Conservation (phyloP, 2,113 vertebrate genomes). For the Proteles cristata region DNA sequence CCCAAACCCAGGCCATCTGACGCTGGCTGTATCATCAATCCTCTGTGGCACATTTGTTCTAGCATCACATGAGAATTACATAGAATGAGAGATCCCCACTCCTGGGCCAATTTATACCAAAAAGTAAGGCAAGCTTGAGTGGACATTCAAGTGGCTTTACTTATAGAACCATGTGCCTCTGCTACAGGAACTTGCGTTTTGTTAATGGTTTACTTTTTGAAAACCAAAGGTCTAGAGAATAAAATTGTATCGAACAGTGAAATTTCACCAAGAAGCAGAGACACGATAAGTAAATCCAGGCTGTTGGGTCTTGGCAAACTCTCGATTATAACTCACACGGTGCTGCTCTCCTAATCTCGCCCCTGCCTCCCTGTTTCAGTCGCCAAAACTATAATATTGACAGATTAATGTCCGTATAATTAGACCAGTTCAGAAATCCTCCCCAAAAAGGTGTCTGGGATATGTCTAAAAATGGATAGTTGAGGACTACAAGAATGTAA, state of each 20-base stretch:
- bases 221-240: neutral
- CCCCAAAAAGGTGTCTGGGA: neutral
- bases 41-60: neutral
- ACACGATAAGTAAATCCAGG: neutral
- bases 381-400: neutral
- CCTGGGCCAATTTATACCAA: neutral
- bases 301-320: neutral
- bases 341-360: neutral
- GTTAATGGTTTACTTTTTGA: neutral
- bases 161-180: neutral
- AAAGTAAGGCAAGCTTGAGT: neutral
- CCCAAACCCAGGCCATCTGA: neutral
- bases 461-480: neutral
- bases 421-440: constrained; percentile 6
- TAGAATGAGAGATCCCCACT: neutral
- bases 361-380: neutral
- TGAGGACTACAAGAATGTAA: neutral
- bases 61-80: neutral
- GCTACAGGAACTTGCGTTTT: neutral
- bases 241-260: neutral
- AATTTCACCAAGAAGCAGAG: neutral
- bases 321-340: neutral
- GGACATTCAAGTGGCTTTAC: neutral
- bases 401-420: neutral
- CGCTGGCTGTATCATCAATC: neutral